phyloP scores from a whole-genome alignment of 2,888 invertebrate species.

The Alloplasta piceator region DNA sequence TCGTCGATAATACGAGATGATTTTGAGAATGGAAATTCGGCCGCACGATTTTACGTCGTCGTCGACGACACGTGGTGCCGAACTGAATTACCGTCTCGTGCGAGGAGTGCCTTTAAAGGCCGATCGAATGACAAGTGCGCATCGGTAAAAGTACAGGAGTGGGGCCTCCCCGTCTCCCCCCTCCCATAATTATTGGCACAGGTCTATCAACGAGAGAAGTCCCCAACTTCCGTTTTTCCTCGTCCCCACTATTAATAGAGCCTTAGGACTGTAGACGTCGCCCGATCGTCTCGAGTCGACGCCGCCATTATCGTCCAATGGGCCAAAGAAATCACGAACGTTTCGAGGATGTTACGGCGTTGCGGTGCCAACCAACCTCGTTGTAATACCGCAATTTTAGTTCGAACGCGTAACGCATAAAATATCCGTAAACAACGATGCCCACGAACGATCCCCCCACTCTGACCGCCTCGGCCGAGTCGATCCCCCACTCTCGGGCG shows the following conservation, averaged over 20 bases:
- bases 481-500: no score
- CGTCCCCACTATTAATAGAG: slow-evolving; percentile 31
- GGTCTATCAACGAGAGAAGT: slow-evolving; percentile 44
- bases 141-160: slow-evolving; percentile 44
- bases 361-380: slow-evolving; percentile 53
- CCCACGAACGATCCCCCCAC: neutral
- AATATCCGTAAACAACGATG: neutral
- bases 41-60: slow-evolving; percentile 61
- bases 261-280: no score
- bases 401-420: neutral
- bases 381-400: slow-evolving; percentile 29
- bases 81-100: slow-evolving; percentile 67
- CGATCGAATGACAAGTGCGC: slow-evolving; percentile 69
- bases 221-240: slow-evolving; percentile 63
- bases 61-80: slow-evolving; percentile 70
- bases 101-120: slow-evolving; percentile 69
- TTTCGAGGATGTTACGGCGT: slow-evolving; percentile 21
- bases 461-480: no score
- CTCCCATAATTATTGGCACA: slow-evolving; percentile 23
- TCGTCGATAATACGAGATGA: neutral
- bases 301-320: slow-evolving; percentile 14
- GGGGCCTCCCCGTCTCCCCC: slow-evolving; percentile 58
- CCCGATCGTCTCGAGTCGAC: no score
- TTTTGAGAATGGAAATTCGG: slow-evolving; percentile 32
- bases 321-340: slow-evolving; percentile 58